Conservation (phyloP, 2,888 invertebrate genomes). For the Ischnura elegans region DNA sequence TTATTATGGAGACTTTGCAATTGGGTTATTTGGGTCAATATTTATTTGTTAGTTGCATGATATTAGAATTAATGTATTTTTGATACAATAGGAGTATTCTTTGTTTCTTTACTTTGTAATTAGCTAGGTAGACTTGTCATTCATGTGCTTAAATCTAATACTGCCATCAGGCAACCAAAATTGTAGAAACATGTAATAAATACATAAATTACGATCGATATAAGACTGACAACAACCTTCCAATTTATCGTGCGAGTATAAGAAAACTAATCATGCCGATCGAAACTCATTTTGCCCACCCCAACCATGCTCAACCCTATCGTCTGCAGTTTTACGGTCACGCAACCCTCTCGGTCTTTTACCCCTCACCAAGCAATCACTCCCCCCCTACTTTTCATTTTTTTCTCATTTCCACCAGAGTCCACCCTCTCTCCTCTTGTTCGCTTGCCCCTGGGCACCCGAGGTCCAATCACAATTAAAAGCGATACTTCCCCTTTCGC, state of each 20-base stretch:
- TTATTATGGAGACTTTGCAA: too few species aligned
- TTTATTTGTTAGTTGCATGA: too few species aligned
- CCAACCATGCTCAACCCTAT: not conserved
- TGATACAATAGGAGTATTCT: too few species aligned
- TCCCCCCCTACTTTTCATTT: not conserved
- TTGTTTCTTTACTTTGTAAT: too few species aligned
- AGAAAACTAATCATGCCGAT: not conserved
- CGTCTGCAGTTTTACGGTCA: not conserved
- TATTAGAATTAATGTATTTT: too few species aligned
- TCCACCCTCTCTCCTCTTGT: not conserved
- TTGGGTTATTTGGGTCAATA: too few species aligned
- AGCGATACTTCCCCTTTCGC: not conserved
- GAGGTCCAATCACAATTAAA: constrained; percentile 39
- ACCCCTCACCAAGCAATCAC: not conserved
- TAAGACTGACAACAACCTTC: not conserved
- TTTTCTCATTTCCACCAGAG: not conserved
- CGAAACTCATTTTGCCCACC: not conserved
- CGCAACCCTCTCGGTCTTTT: not conserved
- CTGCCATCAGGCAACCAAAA: too few species aligned
- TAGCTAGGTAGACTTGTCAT: too few species aligned
- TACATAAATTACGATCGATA: too few species aligned
- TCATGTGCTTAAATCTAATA: too few species aligned
- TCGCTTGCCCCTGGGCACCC: not conserved
- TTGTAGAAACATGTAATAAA: too few species aligned
- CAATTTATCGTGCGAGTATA: not conserved